Evolutionary conservation across 2,888 invertebrate species (phyloP).

Genomic region (Nephrotoma appendiculata): DNA sequence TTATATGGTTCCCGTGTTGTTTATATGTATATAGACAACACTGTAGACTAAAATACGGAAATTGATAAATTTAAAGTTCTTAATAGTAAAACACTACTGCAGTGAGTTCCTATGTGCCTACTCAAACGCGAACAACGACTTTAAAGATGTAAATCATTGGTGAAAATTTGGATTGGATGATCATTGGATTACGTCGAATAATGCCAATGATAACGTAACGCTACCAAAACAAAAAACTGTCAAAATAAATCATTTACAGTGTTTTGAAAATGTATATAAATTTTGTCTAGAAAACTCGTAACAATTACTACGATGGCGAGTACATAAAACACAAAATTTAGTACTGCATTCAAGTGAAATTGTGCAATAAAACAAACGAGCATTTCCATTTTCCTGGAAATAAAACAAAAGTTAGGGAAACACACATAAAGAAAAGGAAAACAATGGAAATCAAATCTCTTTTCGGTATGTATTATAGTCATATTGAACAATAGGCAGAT

Average conservation of each 20-base stretch:
- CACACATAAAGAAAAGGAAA: background rate
- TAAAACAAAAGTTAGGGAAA: background rate
- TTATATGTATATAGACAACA: background rate
- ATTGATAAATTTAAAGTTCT: background rate
- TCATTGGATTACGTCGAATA: background rate
- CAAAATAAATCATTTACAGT: background rate
- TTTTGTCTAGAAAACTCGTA: background rate
- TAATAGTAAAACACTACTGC: background rate
- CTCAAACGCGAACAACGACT: background rate
- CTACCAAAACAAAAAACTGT: background rate
- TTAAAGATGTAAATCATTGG: background rate
- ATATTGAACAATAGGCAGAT: background rate
- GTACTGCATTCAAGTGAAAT: background rate
- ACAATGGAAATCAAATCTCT: background rate
- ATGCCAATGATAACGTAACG: background rate
- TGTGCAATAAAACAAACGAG: background rate
- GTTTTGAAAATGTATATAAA: background rate
- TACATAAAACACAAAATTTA: background rate
- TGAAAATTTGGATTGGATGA: background rate
- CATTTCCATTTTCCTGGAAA: background rate
- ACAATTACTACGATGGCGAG: background rate
- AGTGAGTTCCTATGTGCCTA: background rate
- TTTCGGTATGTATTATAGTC: background rate
- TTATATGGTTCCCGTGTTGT: background rate
- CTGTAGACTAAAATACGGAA: background rate